Percentiles rank a stretch among this genome's conserved stretches.
These are phyloP conservation scores for Echinometra lucunter DNA, from an alignment of 53 echinoderm and acorn worm genomes.

Conservation along the genomic window DNA sequence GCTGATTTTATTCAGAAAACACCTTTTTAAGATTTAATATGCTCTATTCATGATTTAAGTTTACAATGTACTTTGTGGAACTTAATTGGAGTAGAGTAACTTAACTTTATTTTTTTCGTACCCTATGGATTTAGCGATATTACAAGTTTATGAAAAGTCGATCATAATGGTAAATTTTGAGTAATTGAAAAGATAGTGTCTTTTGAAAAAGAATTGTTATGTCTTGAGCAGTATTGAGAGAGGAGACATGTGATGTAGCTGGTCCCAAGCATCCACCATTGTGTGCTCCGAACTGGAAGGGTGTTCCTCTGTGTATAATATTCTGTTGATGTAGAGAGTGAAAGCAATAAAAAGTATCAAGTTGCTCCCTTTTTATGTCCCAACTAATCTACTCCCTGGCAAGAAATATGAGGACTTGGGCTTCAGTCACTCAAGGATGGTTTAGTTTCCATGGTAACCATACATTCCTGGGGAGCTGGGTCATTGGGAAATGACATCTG, in stretches of 20 bases:
- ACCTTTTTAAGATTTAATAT: neutral
- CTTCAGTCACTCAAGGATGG: slow-evolving; percentile 45
- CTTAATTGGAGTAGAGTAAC: no score
- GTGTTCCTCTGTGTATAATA: neutral
- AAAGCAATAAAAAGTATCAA: slow-evolving; percentile 59
- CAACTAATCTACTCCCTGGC: slow-evolving; percentile 16
- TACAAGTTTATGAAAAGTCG: no score
- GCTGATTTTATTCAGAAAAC: neutral
- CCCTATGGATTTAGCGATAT: no score
- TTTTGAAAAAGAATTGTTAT: neutral
- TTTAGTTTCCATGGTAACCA: slow-evolving; percentile 39
- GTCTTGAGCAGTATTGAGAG: neutral
- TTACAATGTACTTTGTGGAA: no score
- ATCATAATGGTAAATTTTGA: no score
- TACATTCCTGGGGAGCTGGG: slow-evolving; percentile 62
- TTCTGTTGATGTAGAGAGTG: slow-evolving; percentile 47
- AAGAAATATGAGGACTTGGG: slow-evolving; percentile 14
- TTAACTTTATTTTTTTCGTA: no score
- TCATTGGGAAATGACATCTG: slow-evolving; percentile 63
- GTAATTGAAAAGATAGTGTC: no score
- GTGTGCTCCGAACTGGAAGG: neutral
- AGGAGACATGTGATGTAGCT: neutral
- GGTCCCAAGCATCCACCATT: neutral
- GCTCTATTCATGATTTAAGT: no score
- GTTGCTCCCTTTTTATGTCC: slow-evolving; percentile 41